Base-by-base conservation (phyloP, 2,797 vertebrate genomes). In the Spinus pinus region DNA sequence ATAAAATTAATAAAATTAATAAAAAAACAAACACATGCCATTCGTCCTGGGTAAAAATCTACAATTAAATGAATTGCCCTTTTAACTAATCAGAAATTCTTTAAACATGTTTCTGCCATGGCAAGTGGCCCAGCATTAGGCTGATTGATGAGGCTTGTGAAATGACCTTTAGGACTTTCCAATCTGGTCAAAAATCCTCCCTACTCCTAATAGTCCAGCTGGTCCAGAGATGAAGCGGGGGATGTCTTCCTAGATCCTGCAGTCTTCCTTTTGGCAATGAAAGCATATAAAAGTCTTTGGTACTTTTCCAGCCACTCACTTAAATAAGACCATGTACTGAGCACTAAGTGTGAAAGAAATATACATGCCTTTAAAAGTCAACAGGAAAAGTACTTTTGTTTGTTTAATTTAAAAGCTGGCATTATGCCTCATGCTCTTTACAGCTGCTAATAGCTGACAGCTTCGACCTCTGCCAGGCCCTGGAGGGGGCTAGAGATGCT, bases 321-420 rank as follows among this genome's bases (percentile, higher is more conserved):
- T 80, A 77, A 89, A 80, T 57, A 64, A 87, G 65, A 74, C 54
- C 41, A 33, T 9, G 37, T 65, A 74, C 58, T 51, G 82, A 93
- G 87, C 5, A 0, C 42, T 72, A 81, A 75, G 69, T 91, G 87
- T 90, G 85, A 91, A 94, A 89, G 69, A 94, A 91, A 95, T 88
- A 91, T 25, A 37, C 23, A 3, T 13, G 21, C 44, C 75, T 94
- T 72, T 83, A 83, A 78, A 86, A 85, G n/a, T 77, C 65, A 77
- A 74, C 35, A 24, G 33, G 87, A 69, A 83, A 74, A 90, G 42
- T 46, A 62, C 25, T 79, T 94, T 62, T 81, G 75, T 83, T 87
- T 96, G 57, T 93, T 91, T 90, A 31, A 92, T 90, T 91, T 93
- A 53, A 69, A 72, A 79, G 77, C 61, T 96, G 94, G 87, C 93